Evolutionary conservation across 2,113 vertebrate genomes (phyloP).

Genomic region (Tenebrosternarchus preto): DNA sequence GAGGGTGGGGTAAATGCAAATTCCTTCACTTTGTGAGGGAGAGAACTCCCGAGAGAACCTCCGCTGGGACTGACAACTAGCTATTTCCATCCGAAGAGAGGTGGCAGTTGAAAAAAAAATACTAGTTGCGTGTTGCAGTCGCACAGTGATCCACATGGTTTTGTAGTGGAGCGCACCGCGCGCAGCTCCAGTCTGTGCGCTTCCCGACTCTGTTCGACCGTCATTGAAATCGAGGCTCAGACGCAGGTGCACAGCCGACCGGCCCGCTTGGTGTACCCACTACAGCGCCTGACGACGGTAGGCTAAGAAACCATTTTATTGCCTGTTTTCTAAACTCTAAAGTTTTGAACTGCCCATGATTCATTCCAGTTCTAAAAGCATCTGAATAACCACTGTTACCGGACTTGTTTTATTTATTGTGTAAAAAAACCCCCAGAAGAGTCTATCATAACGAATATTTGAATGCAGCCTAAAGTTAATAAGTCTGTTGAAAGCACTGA

Average conservation of each 20-base stretch:
- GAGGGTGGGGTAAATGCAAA: conserved; percentile 78
- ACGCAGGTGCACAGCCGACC: conserved; percentile 3
- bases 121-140: no score
- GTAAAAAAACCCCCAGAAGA: neutral
- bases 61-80: conserved; percentile 14
- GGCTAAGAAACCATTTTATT: neutral
- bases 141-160: no score
- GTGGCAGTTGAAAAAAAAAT: no score
- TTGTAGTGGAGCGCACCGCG: no score
- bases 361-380: neutral
- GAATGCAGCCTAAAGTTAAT: no score
- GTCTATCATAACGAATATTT: neutral
- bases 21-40: conserved; percentile 67
- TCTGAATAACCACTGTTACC: conserved; percentile 21
- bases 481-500: no score
- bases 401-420: conserved; percentile 10
- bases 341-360: neutral
- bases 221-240: conserved; percentile 32
- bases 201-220: conserved; percentile 44
- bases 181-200: no score
- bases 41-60: conserved; percentile 62
- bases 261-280: neutral
- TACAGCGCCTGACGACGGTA: neutral
- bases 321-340: neutral
- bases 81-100: no score